Evolutionary conservation across 2,797 vertebrate species (phyloP), one percentile per base, ranked within the genome.

Genomic region (Xenops minutus): DNA sequence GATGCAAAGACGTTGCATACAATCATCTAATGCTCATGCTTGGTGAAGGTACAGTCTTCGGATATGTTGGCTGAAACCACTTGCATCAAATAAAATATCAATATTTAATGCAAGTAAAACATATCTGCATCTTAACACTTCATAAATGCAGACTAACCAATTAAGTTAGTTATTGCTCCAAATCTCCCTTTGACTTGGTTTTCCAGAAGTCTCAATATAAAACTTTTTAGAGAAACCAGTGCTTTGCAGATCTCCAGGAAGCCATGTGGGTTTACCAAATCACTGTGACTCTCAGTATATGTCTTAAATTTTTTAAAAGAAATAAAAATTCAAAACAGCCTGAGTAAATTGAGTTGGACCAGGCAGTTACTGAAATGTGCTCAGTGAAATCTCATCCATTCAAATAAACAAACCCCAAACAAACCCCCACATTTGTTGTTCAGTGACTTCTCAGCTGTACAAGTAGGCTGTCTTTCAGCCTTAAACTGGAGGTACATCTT

Each of bases 61-160:
- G 86, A 90, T 96, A 94, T 94, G 92, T 95, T 96, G 90, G 52
- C 88, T 94, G 78, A 88, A 85, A 92, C 76, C 55, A 81, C 95
- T 97, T 96, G 95, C 95, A 96, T 96, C 92, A 97, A 96, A 96
- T 97, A 93, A 68, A 95, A 84, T 69, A 43, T 6, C 34, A 84
- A 30, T 95, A 97, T 97, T 97, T 96, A 92, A 97, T 96, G 95
- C 95, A 97, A 96, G 96, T 88, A 94, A 94, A 93, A 87, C 94
- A 81, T 97, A 95, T 95, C 92, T 93, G 32, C 78, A 78, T 95
- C 41, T 93, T 94, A 95, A 88, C 76, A 29, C 69, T 71, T 3
- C 24, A 39, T 82, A 44, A 78, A 73, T 66, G 29, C 62, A 94
- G 46, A 95, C 94, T 97, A 96, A 95, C 89, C 46, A 37, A 10